Evolutionary conservation across 2,797 vertebrate genomes (phyloP).

Genomic region (Tenualosa thibaudeaui): DNA sequence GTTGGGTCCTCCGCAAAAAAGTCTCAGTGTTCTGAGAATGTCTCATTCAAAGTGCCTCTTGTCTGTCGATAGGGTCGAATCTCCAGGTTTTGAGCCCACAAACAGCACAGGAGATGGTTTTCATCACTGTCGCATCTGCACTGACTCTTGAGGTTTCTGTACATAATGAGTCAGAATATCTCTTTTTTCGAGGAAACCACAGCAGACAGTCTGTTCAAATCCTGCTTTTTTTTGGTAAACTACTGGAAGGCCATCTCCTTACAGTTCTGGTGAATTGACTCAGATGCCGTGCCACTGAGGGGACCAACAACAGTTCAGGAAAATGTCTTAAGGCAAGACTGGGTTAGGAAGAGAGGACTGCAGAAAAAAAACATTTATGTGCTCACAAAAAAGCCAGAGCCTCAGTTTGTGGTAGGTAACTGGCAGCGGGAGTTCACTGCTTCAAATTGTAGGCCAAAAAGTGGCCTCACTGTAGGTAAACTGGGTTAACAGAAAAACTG

Average conservation of each 20-base stretch:
- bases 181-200: background rate
- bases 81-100: background rate
- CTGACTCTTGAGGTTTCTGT: background rate
- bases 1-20: background rate
- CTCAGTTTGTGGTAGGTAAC: background rate
- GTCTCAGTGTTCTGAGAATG: background rate
- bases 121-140: conserved; percentile 18
- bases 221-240: conserved; percentile 4
- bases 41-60: background rate
- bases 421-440: background rate
- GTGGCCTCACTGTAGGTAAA: background rate
- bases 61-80: background rate
- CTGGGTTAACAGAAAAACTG: background rate
- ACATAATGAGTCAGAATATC: conserved; percentile 5
- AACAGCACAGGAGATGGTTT: background rate
- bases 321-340: background rate
- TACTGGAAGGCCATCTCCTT: conserved; percentile 9
- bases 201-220: conserved; percentile 2
- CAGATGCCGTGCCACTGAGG: conserved; percentile 12
- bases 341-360: background rate
- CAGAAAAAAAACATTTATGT: background rate
- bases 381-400: background rate
- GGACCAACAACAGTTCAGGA: conserved; percentile 6
- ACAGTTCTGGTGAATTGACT: conserved; percentile 6
- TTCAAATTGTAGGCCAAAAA: background rate